Conservation (phyloP, 2,888 invertebrate species). For the Sminthurinus aureus region DNA sequence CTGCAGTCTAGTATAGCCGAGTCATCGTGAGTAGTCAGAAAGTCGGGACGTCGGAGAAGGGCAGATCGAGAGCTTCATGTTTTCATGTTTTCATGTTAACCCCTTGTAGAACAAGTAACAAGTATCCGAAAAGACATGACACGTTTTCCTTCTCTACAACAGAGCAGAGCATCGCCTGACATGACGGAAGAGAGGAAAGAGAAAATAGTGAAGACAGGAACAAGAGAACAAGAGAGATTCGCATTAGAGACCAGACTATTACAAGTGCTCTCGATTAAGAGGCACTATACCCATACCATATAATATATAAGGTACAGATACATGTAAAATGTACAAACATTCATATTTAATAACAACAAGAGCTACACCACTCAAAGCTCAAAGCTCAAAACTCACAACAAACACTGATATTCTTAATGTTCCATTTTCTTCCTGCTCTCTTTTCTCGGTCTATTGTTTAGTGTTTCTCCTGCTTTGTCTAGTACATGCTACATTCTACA, state of each 20-base stretch:
- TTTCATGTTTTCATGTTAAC: neutral
- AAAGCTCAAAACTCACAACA: neutral
- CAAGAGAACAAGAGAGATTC: neutral
- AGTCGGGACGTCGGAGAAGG: neutral
- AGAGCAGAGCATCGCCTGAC: neutral
- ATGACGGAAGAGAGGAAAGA: neutral
- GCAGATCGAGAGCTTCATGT: too few relatives aligned
- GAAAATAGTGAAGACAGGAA: neutral
- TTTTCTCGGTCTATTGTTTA: neutral
- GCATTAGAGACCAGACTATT: neutral
- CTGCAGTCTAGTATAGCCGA: neutral
- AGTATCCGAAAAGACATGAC: too few relatives aligned
- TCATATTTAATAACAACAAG: constrained; percentile 8
- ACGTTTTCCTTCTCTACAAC: neutral
- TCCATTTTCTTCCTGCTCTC: neutral
- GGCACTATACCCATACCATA: too few relatives aligned
- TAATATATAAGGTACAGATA: too few relatives aligned
- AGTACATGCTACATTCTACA: too few relatives aligned
- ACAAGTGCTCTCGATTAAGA: constrained; percentile 11
- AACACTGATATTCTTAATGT: neutral
- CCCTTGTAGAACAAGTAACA: too few relatives aligned
- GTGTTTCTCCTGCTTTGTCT: neutral
- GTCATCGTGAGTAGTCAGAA: too few relatives aligned
- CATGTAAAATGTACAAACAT: neutral
- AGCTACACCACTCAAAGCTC: neutral